Percentiles rank a stretch among this genome's conserved stretches.
These are phyloP conservation scores for Coturnix japonica DNA, from an alignment of 2,113 vertebrate genomes.

Conservation along the genomic window DNA sequence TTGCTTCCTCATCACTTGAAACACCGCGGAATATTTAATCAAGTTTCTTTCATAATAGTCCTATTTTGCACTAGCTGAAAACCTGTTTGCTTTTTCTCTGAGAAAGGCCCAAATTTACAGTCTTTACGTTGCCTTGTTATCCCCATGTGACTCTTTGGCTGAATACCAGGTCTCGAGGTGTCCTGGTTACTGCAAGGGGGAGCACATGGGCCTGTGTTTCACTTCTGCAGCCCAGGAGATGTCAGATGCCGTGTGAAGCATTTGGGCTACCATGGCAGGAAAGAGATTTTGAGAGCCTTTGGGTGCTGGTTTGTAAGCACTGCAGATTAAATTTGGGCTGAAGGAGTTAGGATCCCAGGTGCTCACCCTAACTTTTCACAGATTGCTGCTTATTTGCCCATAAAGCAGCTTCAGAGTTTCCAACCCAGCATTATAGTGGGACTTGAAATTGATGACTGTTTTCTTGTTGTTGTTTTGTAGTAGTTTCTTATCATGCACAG, in stretches of 20 bases:
- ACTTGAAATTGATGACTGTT: background rate
- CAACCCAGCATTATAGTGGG: background rate
- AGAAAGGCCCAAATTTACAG: background rate
- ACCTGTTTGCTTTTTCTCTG: background rate
- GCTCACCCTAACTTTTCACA: background rate
- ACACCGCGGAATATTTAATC: background rate
- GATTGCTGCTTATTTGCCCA: background rate
- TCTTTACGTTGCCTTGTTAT: background rate
- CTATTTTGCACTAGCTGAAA: background rate
- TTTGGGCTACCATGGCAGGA: accelerated
- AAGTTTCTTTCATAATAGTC: background rate
- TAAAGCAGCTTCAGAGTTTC: background rate
- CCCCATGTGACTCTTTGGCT: background rate
- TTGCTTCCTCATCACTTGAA: background rate
- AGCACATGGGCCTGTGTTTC: accelerated
- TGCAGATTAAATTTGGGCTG: background rate
- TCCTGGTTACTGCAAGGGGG: background rate
- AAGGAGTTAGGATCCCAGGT: background rate
- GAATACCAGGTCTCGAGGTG: background rate
- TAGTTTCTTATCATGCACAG: background rate
- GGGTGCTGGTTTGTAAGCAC: accelerated
- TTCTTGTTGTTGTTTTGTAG: background rate
- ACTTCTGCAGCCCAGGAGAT: background rate
- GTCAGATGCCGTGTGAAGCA: background rate
- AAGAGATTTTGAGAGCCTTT: background rate